A percentile compares a stretch with the other conserved stretches of the same genome.
Evolutionary conservation across 2,888 invertebrate species (phyloP).

Genomic region (Serrognathus titanus): DNA sequence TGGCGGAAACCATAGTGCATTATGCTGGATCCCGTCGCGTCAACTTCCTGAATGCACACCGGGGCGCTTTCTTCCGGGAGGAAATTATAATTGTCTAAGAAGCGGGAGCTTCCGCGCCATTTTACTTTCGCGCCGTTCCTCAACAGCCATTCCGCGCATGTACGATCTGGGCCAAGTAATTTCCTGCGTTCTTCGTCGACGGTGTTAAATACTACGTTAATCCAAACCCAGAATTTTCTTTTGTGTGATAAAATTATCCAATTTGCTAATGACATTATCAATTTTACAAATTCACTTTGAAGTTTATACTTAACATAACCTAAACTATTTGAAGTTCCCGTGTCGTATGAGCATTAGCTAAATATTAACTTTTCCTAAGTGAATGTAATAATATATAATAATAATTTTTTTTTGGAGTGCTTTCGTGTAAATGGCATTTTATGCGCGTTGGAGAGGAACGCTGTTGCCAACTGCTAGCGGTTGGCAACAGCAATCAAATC

Average conservation of each 20-base stretch:
- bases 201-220: conserved; percentile 63
- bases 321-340: too few relatives aligned
- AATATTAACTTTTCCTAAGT: too few relatives aligned
- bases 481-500: too few relatives aligned
- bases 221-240: conserved; percentile 39
- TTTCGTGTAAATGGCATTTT: too few relatives aligned
- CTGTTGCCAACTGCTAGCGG: too few relatives aligned
- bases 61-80: conserved; percentile 58
- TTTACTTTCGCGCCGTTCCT: conserved; percentile 83
- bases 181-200: conserved; percentile 67
- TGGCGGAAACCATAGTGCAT: conserved; percentile 82
- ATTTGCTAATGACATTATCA: too few relatives aligned
- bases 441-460: too few relatives aligned
- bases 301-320: too few relatives aligned
- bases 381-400: too few relatives aligned
- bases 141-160: conserved; percentile 94
- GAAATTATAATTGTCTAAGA: conserved; percentile 68
- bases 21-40: conserved; percentile 77
- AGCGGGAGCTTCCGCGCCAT: conserved; percentile 57
- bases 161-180: conserved; percentile 78
- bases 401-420: too few relatives aligned
- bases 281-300: too few relatives aligned
- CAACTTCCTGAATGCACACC: conserved; percentile 61
- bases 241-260: not conserved
- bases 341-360: too few relatives aligned